Evolutionary conservation across 2,797 vertebrate species (phyloP), one percentile per base, ranked within the genome.

Genomic region (Erethizon dorsatum): DNA sequence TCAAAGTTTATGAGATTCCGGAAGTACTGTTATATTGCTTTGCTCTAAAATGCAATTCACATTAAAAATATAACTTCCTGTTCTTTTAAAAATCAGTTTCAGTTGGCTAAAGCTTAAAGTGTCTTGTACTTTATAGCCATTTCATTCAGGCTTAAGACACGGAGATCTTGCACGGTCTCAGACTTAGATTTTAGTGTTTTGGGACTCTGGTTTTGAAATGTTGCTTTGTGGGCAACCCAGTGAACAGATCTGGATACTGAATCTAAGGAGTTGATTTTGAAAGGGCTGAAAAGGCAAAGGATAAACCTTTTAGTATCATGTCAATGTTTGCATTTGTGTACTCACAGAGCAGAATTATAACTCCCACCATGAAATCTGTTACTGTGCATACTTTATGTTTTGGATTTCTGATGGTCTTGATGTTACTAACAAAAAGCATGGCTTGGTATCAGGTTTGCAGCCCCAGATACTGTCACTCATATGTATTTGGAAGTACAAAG

Each of bases 1-100:
- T 98, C 89, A 94, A 90, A 77, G 95, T 97, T 96, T 96, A 90
- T 96, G 91, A 95, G 87, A 91, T 94, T 97, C 56, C 50, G 69
- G 59, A 94, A 93, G 71, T 41, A 91, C 78, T 77, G 82, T 95
- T 96, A 91, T 80, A 96, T 94, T 96, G 87, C 71, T 41, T 91
- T 95, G 87, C 77, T 96, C 96, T 95, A 97, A 84, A 96, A 52
- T 83, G 63, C 12, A 94, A 33, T 88, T 67, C 57, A 41, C 18
- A 85, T 78, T 57, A 86, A 97, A 97, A 96, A 91, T 90, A 78
- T 20, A 83, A 63, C 52, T 88, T 77, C 61, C 54, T 24, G 56
- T 87, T 88, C 63, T 94, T 94, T 83, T 67, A 24, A 15, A 88
- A 83, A 83, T 37, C 47, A 88, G 47, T 65, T 96, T 96, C 37